A percentile compares a stretch with the other conserved stretches of the same genome.
phyloP scores from a whole-genome alignment of 2,888 invertebrate species.

The Sesia apiformis region DNA sequence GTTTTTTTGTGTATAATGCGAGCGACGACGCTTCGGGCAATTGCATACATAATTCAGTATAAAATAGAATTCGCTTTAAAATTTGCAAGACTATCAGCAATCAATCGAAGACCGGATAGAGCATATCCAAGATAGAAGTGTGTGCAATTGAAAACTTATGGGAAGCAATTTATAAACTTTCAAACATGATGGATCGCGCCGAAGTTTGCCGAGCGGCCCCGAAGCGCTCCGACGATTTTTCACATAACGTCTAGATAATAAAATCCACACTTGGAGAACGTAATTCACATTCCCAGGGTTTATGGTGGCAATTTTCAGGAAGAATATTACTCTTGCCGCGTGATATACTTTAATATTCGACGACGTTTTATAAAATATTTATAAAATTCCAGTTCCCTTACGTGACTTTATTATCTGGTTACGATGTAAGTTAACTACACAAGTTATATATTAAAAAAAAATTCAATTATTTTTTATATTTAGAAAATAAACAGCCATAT shows the following conservation, averaged over 20 bases:
- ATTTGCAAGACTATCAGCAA: background rate
- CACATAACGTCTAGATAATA: constrained; percentile 52
- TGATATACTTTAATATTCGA: constrained; percentile 64
- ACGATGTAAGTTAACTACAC: background rate
- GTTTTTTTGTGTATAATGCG: too few relatives aligned
- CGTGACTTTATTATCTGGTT: constrained; percentile 28
- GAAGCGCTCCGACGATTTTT: constrained; percentile 32
- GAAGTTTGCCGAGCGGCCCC: constrained; percentile 14
- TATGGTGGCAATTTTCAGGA: constrained; percentile 60
- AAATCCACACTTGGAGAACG: constrained; percentile 61
- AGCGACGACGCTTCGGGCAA: too few relatives aligned
- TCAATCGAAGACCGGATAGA: background rate
- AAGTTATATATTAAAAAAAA: too few relatives aligned
- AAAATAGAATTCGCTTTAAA: too few relatives aligned
- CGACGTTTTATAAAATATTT: constrained; percentile 61
- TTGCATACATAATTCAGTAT: too few relatives aligned
- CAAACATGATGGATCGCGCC: constrained; percentile 46
- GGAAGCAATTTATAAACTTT: constrained; percentile 68
- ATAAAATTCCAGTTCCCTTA: constrained; percentile 40
- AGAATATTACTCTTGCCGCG: constrained; percentile 50
- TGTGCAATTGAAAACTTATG: constrained; percentile 35
- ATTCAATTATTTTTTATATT: too few relatives aligned
- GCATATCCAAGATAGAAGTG: constrained; percentile 13
- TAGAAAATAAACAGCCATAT: too few relatives aligned
- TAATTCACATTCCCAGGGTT: constrained; percentile 58